These are phyloP conservation scores for Oryzias dopingdopingensis DNA, from an alignment of 2,797 vertebrate species.

Conservation along the genomic window DNA sequence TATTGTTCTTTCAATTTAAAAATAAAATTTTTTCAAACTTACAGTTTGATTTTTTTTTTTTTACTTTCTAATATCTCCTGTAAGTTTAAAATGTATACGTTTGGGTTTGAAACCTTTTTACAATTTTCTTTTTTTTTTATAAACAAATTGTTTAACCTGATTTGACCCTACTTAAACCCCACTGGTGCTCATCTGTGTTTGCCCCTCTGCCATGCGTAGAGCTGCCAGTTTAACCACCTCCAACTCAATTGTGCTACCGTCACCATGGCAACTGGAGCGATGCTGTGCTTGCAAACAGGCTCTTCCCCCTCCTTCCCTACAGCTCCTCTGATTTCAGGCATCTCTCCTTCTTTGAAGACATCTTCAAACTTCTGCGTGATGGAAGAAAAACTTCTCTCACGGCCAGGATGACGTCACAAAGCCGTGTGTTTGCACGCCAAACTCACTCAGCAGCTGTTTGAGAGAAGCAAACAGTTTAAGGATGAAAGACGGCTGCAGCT, in stretches of 20 bases:
- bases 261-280: slow-evolving; percentile 66
- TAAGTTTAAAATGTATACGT: too few relatives aligned
- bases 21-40: too few relatives aligned
- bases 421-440: not conserved
- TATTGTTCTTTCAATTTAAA: too few relatives aligned
- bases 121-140: too few relatives aligned
- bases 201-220: not conserved
- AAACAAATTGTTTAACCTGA: too few relatives aligned
- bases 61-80: too few relatives aligned
- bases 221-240: slow-evolving; percentile 12
- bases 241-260: slow-evolving; percentile 26
- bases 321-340: slow-evolving; percentile 31
- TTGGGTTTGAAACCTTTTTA: too few relatives aligned
- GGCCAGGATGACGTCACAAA: not conserved
- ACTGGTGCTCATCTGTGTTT: not conserved
- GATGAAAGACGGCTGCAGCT: slow-evolving; percentile 26
- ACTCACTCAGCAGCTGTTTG: slow-evolving; percentile 3
- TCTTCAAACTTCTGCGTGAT: slow-evolving; percentile 1
- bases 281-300: slow-evolving; percentile 34
- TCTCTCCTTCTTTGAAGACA: slow-evolving; percentile 13
- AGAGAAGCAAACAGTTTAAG: slow-evolving; percentile 12
- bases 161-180: too few relatives aligned
- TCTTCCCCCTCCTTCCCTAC: slow-evolving; percentile 18
- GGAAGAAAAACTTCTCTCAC: not conserved
- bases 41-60: too few relatives aligned